Evolutionary conservation across 2,888 invertebrate species (phyloP).

Genomic region (Mythimna impura): DNA sequence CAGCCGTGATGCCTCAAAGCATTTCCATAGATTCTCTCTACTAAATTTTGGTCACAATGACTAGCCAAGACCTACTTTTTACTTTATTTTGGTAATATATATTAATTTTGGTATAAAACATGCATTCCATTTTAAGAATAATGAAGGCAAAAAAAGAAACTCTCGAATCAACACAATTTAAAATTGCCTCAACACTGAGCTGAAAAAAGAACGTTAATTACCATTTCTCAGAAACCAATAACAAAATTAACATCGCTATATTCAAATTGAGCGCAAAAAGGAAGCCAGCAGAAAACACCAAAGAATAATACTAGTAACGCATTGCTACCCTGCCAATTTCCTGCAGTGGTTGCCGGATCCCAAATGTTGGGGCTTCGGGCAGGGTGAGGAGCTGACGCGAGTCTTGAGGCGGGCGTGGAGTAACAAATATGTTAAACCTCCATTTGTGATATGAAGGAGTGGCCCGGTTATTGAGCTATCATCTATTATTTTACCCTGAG

Average conservation of each 20-base stretch:
- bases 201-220: constrained; percentile 39
- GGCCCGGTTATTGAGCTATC: no score
- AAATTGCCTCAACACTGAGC: constrained; percentile 33
- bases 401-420: background rate
- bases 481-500: background rate
- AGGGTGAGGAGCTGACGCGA: background rate
- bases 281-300: constrained; percentile 65
- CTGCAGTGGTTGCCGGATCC: constrained; percentile 66
- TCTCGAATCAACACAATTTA: constrained; percentile 35
- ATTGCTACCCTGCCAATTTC: constrained; percentile 74
- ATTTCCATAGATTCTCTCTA: no score
- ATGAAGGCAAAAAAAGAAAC: constrained; percentile 29
- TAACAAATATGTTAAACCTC: background rate
- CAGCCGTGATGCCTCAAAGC: no score
- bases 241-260: constrained; percentile 63
- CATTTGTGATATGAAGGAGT: background rate
- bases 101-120: background rate
- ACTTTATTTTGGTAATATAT: background rate
- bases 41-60: no score
- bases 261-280: constrained; percentile 65
- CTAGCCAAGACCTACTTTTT: no score
- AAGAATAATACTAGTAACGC: constrained; percentile 74
- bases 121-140: background rate
- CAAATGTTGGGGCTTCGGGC: constrained; percentile 35
- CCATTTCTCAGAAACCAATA: constrained; percentile 47